Evolutionary conservation across 2,113 vertebrate species (phyloP).

Genomic region (Notechis scutatus): DNA sequence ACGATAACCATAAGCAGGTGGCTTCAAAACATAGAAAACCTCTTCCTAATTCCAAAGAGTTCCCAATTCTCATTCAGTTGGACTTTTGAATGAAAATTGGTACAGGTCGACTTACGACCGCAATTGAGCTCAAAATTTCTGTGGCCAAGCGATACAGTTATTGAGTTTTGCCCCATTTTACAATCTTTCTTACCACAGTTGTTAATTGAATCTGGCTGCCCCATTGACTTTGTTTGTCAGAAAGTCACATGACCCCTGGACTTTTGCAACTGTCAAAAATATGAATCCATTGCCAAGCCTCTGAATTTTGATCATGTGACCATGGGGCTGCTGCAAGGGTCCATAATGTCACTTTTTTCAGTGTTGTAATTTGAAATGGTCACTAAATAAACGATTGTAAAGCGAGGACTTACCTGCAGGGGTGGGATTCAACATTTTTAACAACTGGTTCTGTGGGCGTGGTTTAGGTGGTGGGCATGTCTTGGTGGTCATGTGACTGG

Average conservation of each 20-base stretch:
- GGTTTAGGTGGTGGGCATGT: too few relatives aligned
- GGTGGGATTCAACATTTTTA: too few relatives aligned
- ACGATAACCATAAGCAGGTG: background rate
- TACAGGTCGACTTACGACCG: background rate
- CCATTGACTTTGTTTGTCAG: background rate
- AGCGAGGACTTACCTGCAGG: background rate
- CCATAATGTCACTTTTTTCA: background rate
- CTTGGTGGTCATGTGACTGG: too few relatives aligned
- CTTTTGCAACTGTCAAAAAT: background rate
- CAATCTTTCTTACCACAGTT: background rate
- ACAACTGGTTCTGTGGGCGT: too few relatives aligned
- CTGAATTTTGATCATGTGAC: background rate
- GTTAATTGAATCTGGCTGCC: background rate
- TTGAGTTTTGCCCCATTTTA: background rate
- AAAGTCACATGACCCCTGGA: background rate
- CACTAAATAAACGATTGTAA: background rate
- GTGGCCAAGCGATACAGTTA: background rate
- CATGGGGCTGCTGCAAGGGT: background rate
- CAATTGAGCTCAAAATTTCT: background rate
- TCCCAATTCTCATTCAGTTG: background rate
- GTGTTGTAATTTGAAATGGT: background rate
- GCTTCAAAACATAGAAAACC: background rate
- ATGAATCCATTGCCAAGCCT: background rate
- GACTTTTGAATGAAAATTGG: background rate
- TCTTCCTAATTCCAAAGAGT: background rate